These are phyloP conservation scores for Chloroceryle amazona DNA, from an alignment of 2,797 vertebrate genomes.

Conservation along the genomic window DNA sequence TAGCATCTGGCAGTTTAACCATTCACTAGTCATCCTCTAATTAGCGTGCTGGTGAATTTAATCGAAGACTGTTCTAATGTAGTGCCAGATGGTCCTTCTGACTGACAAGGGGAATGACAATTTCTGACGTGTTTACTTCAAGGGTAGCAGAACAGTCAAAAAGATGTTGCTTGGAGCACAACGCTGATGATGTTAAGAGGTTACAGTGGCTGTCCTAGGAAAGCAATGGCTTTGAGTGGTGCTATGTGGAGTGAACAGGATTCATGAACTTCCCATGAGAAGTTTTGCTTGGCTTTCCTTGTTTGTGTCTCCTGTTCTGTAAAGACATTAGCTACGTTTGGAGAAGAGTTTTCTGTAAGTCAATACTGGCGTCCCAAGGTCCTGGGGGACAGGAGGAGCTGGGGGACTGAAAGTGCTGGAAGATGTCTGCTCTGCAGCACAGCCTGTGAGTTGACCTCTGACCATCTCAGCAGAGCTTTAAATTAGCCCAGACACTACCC, in stretches of 20 bases:
- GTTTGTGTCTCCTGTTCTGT: not conserved
- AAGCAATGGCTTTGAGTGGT: not conserved
- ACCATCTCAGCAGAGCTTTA: not conserved
- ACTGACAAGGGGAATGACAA: slow-evolving; percentile 68
- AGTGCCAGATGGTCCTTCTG: slow-evolving; percentile 75
- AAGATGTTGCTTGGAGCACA: not conserved
- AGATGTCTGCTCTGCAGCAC: not conserved
- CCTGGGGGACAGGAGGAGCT: not conserved
- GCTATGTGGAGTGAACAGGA: not conserved
- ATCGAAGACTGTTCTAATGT: slow-evolving; percentile 69
- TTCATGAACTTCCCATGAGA: not conserved
- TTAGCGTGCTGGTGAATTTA: slow-evolving; percentile 78
- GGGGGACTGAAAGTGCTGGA: not conserved
- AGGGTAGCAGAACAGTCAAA: not conserved
- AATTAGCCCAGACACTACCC: not conserved
- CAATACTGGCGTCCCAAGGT: not conserved
- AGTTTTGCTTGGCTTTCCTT: not conserved
- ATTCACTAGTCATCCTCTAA: slow-evolving; percentile 63
- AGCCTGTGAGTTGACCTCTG: not conserved
- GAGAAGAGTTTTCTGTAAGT: not conserved
- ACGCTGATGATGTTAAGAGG: not conserved
- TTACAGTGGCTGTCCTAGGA: not conserved
- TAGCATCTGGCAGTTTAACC: slow-evolving; percentile 71
- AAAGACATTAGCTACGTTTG: not conserved
- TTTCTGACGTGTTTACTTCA: slow-evolving; percentile 64